Conservation (phyloP, 2,888 invertebrate genomes). For the Mythimna lalbum region DNA sequence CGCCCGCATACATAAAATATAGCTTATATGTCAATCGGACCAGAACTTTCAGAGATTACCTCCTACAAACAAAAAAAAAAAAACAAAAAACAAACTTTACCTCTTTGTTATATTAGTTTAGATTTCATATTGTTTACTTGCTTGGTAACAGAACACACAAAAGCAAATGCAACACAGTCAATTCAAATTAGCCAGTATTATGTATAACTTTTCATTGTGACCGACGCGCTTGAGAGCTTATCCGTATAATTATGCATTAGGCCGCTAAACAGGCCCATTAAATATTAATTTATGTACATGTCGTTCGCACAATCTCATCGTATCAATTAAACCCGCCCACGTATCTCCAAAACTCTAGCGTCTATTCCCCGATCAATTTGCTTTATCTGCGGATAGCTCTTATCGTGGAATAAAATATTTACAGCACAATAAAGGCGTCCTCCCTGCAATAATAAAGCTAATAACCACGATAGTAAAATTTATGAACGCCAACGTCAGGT, state of each 20-base stretch:
- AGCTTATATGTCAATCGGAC: too few species aligned
- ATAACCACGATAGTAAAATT: constrained; percentile 83
- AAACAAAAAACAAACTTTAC: too few species aligned
- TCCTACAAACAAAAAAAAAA: too few species aligned
- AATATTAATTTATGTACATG: constrained; percentile 82
- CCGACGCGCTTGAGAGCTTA: constrained; percentile 65
- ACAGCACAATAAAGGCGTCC: constrained; percentile 88
- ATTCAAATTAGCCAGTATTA: constrained; percentile 55
- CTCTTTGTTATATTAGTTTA: too few species aligned
- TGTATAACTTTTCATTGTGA: constrained; percentile 61
- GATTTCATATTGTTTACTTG: constrained; percentile 71
- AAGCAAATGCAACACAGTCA: constrained; percentile 10
- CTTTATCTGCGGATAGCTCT: constrained; percentile 84
- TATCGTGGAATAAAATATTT: constrained; percentile 89
- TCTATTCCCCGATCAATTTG: constrained; percentile 86
- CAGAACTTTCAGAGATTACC: too few species aligned
- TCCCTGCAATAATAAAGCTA: constrained; percentile 84
- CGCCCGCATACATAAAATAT: too few species aligned
- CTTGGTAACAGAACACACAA: constrained; percentile 19
- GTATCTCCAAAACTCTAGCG: constrained; percentile 76
- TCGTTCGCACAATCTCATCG: constrained; percentile 83
- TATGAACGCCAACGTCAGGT: constrained; percentile 70
- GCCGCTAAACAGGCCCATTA: constrained; percentile 77
- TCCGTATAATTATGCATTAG: constrained; percentile 78
- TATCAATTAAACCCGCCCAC: constrained; percentile 87